Conservation (phyloP, 2,888 invertebrate genomes). For the Parascotia fuliginaria region DNA sequence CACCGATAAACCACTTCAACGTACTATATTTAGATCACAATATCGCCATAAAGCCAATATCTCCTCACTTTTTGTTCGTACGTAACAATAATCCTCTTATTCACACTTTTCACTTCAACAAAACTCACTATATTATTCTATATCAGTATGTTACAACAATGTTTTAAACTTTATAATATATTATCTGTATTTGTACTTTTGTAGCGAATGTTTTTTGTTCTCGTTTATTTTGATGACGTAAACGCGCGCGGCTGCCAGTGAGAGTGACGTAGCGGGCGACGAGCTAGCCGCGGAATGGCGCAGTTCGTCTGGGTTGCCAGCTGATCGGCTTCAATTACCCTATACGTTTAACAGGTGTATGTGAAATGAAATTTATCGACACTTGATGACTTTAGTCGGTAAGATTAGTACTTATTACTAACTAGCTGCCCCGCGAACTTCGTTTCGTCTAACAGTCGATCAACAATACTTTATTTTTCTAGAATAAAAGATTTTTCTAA, state of each 20-base stretch:
- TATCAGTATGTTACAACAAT: too few relatives aligned
- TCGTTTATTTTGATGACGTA: constrained; percentile 64
- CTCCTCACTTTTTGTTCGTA: constrained; percentile 24
- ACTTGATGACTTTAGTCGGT: too few relatives aligned
- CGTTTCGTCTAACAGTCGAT: too few relatives aligned
- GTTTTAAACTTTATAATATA: too few relatives aligned
- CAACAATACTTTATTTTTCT: too few relatives aligned
- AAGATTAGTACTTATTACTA: too few relatives aligned
- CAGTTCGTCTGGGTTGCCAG: constrained; percentile 63
- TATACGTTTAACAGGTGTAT: background rate
- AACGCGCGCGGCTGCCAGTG: constrained; percentile 42
- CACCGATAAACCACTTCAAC: constrained; percentile 6
- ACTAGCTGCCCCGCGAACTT: too few relatives aligned
- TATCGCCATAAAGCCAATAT: constrained; percentile 16
- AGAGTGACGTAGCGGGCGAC: constrained; percentile 52
- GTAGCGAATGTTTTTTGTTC: constrained; percentile 32
- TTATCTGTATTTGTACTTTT: constrained; percentile 21
- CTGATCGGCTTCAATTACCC: constrained; percentile 9
- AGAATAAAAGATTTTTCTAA: too few relatives aligned
- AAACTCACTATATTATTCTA: constrained; percentile 7
- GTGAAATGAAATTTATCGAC: too few relatives aligned
- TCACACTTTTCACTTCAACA: constrained; percentile 6
- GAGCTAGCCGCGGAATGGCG: constrained; percentile 68
- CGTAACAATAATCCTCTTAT: constrained; percentile 23
- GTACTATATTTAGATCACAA: constrained; percentile 24